Base-by-base conservation (phyloP, 2,888 invertebrate genomes). In the Spisula solida region DNA sequence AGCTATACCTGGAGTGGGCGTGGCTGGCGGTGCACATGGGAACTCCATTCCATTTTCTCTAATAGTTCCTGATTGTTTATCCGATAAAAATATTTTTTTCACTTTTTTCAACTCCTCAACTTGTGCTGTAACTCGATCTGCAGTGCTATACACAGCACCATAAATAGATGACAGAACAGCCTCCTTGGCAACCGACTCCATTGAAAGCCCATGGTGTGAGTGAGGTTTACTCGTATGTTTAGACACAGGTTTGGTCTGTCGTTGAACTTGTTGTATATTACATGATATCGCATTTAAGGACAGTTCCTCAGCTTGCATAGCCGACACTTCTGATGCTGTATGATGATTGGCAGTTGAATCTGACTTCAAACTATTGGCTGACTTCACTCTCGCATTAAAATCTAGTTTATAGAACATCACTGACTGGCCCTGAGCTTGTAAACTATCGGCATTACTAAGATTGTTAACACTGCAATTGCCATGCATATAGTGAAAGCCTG, bases 1-100 rank as follows among this genome's bases (percentile, higher is more conserved):
- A 29, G 14, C 8, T 75, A 75, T 92, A 96, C 96, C 95, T 93
- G 95, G 94, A 20, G 94, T 94, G 10, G 96, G 95, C 12, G 96
- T 95, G 25, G 94, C 94, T n/a, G 96, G 95, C 0, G 95, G 95
- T 16, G 95, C 95, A 93, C 95, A 94, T 12, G 95, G 95, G 48
- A 94, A 87, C 48, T 93, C 94, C 89, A 93, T 88, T n/a, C 95
- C 96, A 90, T 92, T 93, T 75, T 95, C 95, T 81, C 86, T 93
- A 34, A 95, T 85, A 16, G 90, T 91, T 18, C 94, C 94, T 0
- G 95, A 95, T 90, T 96, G 96, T 90, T 92, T 94, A 48, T 96
- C 95, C 0, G 95, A 95, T 82, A 94, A 91, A 85, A 93, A 95
- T 18, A 95, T 92, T 88, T 95, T 96, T 75, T 93, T 94, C 25